phyloP scores from a whole-genome alignment of 2,888 invertebrate genomes.

The Caenorhabditis sp. region DNA sequence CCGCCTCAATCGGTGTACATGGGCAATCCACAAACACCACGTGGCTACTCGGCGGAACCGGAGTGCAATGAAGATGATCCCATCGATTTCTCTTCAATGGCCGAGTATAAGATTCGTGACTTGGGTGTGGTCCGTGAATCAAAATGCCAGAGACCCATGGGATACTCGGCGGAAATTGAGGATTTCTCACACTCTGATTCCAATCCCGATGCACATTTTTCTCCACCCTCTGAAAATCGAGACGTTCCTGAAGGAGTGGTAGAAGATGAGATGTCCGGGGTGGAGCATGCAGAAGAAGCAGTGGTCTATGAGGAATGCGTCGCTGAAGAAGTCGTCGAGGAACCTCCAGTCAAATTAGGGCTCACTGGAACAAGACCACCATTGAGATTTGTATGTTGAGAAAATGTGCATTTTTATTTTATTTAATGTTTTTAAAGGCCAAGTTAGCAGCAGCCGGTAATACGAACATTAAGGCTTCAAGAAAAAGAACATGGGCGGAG shows the following conservation, averaged over 20 bases:
- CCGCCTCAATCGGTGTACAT: not conserved
- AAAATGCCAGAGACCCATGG: conserved; percentile 25
- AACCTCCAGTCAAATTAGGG: not conserved
- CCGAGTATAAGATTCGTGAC: not conserved
- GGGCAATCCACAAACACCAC: conserved; percentile 41
- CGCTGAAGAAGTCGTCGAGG: conserved; percentile 20
- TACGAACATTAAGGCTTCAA: conserved; percentile 3
- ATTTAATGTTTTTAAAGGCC: not conserved
- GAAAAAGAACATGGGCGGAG: conserved; percentile 46
- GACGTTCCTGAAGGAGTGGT: not conserved
- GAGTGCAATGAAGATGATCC: not conserved
- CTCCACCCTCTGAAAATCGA: not conserved
- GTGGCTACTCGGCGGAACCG: not conserved
- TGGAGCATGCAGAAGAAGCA: conserved; percentile 24
- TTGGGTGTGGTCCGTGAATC: not conserved
- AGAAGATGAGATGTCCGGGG: conserved; percentile 41
- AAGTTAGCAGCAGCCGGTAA: not conserved
- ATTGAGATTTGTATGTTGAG: not conserved
- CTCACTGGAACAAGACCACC: conserved; percentile 1
- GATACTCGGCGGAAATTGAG: conserved; percentile 3
- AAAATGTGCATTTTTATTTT: no score
- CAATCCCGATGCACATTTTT: not conserved
- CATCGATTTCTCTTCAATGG: conserved; percentile 28
- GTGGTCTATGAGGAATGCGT: not conserved
- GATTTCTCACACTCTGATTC: not conserved